These are phyloP conservation scores for Galeopsomyia nigrocyanea DNA, from an alignment of 2,888 invertebrate genomes.

Conservation along the genomic window DNA sequence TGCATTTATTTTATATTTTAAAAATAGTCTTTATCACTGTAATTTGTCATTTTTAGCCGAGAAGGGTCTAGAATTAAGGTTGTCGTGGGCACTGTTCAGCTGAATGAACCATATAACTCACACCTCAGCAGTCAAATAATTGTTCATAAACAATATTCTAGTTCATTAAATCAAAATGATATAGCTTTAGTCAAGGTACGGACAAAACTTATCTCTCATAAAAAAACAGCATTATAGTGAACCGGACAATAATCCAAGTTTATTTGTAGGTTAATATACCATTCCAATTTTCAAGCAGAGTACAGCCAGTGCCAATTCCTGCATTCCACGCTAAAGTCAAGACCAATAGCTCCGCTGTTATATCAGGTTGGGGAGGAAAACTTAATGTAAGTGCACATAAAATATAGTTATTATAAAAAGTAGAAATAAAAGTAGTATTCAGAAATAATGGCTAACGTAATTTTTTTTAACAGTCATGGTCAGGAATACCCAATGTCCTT, in stretches of 20 bases:
- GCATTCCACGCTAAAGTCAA: background rate
- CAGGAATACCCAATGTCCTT: background rate
- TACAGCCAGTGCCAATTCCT: slow-evolving; percentile 4
- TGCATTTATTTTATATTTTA: background rate
- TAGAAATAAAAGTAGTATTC: background rate
- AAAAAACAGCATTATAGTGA: no score
- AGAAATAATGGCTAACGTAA: background rate
- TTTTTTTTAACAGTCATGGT: background rate
- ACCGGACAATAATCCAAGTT: no score
- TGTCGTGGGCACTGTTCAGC: slow-evolving; percentile 7
- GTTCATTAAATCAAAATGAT: slow-evolving; percentile 53
- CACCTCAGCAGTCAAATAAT: slow-evolving; percentile 44
- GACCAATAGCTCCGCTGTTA: background rate
- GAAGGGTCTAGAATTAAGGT: background rate
- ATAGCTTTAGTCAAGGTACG: slow-evolving; percentile 58
- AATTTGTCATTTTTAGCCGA: background rate
- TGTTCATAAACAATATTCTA: slow-evolving; percentile 50
- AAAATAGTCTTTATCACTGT: background rate
- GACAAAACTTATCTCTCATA: background rate
- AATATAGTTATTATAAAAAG: no score
- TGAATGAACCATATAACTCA: slow-evolving; percentile 26
- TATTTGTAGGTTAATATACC: background rate
- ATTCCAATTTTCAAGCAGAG: background rate
- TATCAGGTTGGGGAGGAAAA: slow-evolving; percentile 23
- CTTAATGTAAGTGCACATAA: background rate